Conservation (phyloP, 53 echinoderm and acorn worm species). For the Temnopleurus reevesii region DNA sequence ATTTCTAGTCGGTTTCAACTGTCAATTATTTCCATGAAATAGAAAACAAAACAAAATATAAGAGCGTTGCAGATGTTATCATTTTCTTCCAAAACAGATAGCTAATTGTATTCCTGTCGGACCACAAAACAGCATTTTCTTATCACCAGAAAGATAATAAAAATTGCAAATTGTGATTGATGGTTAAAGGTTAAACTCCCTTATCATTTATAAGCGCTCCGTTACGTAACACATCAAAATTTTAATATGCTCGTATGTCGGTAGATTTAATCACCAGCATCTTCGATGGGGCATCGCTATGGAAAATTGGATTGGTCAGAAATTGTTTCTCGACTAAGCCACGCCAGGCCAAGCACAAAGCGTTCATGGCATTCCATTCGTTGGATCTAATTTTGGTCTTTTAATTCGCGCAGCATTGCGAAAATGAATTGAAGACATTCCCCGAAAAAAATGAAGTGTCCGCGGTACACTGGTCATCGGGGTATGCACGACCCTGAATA, state of each 20-base stretch:
- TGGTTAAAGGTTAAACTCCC: slow-evolving; percentile 57
- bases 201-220: slow-evolving; percentile 24
- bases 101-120: slow-evolving; percentile 45
- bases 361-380: slow-evolving; percentile 43
- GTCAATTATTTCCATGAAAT: too few species aligned
- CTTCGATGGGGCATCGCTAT: not conserved
- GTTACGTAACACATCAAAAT: slow-evolving; percentile 56
- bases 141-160: slow-evolving; percentile 52
- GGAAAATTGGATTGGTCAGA: slow-evolving; percentile 50
- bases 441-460: slow-evolving; percentile 42
- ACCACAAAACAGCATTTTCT: slow-evolving; percentile 36
- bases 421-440: slow-evolving; percentile 53
- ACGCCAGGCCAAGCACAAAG: slow-evolving; percentile 16
- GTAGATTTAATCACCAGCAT: slow-evolving; percentile 5
- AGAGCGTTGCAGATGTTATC: not conserved
- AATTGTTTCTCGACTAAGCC: not conserved
- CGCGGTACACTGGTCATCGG: slow-evolving; percentile 40
- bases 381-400: not conserved
- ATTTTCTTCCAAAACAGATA: not conserved
- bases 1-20: too few species aligned
- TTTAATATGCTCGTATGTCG: slow-evolving; percentile 57
- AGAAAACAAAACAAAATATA: too few species aligned
- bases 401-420: slow-evolving; percentile 32
- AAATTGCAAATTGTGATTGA: slow-evolving; percentile 65
- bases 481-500: slow-evolving; percentile 45